phyloP scores from a whole-genome alignment of 1,140 invertebrate species.

The Sarcophaga bullata region DNA sequence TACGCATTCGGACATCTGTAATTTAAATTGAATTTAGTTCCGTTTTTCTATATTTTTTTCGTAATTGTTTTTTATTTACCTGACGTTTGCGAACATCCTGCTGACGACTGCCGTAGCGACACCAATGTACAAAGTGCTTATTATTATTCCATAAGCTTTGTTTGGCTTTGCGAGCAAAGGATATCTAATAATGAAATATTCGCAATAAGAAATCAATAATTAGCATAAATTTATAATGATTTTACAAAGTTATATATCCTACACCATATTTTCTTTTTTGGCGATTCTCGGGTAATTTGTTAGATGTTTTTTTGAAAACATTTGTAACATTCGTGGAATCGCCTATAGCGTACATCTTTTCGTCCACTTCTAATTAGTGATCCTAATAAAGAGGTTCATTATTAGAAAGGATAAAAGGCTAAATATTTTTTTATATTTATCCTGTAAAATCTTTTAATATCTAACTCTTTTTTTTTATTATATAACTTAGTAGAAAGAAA shows the following conservation, averaged over 20 bases:
- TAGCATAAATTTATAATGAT: neutral
- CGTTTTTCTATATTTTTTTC: neutral
- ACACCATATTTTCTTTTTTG: neutral
- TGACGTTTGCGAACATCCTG: conserved; percentile 73
- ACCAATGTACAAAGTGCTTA: conserved; percentile 76
- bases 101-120: conserved; percentile 73
- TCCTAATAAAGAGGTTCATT: conserved; percentile 18
- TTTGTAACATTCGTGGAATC: neutral
- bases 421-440: neutral
- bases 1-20: conserved; percentile 73
- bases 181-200: conserved; percentile 51
- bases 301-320: neutral
- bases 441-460: no score
- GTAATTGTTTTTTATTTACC: conserved; percentile 62
- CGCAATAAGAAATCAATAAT: conserved; percentile 5
- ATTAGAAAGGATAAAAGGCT: neutral
- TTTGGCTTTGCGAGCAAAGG: conserved; percentile 62
- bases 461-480: no score
- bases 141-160: conserved; percentile 72
- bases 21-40: neutral
- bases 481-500: no score
- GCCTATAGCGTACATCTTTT: neutral
- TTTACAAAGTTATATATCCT: neutral
- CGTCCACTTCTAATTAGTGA: conserved; percentile 1
- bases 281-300: neutral